Evolutionary conservation across 2,888 invertebrate genomes (phyloP), one percentile per base, ranked within the genome.

Genomic region (Dendrolimus houi): DNA sequence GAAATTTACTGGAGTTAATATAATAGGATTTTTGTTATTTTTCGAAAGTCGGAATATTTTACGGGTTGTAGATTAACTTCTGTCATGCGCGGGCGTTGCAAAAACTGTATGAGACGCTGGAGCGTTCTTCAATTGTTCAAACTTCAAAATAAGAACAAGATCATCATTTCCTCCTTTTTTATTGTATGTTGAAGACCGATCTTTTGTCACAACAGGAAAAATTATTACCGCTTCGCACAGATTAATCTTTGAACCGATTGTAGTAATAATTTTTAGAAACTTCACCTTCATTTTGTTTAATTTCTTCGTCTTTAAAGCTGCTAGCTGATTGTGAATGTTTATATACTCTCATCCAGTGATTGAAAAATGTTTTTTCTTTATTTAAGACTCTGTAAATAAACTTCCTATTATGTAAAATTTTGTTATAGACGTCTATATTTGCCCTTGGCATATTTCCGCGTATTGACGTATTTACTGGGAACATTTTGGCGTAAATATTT

Each of bases 1-100:
- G 65, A 67, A 81, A 75, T 82, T 72, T 78, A 79, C 75, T 81
- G 84, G 80, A 81, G 29, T 29, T 29, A 12, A 47, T 47, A 54
- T 52, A 55, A 55, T 52, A 55, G 54, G 59, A 59, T 60, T 62
- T 54, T 55, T 62, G 40, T 57, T 54, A 55, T 56, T 52, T 41
- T 56, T 59, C 47, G 47, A 47, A 47, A 47, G 47, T 47, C 12
- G 59, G 62, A 64, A 60, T 54, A 61, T 60, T 63, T 68, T 61
- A 66, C 64, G 59, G 57, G 60, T 70, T 70, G 64, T 63, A 57
- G 74, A 75, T 74, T 77, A 72, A 73, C 76, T 78, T 68, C 70
- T 64, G 56, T 65, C 62, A 64, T 71, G 12, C 69, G 70, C 69
- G 65, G 68, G 62, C 54, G 55, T 62, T 58, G 55, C 55, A 60